Evolutionary conservation across 2,113 vertebrate species (phyloP).

Genomic region (Condylura cristata): DNA sequence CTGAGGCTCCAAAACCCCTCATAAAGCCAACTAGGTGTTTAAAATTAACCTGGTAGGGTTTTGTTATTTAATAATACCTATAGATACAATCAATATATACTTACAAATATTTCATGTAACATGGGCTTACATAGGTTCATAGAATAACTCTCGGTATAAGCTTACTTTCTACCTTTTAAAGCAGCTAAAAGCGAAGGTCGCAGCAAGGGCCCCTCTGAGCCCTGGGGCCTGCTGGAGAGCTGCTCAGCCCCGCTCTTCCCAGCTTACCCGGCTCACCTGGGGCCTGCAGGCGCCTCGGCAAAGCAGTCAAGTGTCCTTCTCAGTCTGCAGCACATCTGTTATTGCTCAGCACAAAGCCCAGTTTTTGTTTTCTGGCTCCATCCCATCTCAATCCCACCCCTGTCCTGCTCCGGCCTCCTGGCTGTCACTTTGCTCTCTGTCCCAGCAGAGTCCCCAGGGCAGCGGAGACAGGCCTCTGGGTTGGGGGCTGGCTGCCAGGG

Average conservation of each 20-base stretch:
- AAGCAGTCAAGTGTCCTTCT: background rate
- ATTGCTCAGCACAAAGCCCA: background rate
- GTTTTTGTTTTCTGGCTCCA: background rate
- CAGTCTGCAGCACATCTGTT: accelerated
- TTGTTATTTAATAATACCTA: background rate
- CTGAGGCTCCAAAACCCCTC: no score
- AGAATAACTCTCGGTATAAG: no score
- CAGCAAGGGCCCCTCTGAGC: background rate
- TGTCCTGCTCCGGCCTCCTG: accelerated
- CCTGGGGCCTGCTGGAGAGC: no score
- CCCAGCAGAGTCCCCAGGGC: background rate
- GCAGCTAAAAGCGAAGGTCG: background rate
- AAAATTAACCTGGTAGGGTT: no score
- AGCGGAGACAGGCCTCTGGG: background rate
- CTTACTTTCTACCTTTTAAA: background rate
- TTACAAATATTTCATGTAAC: background rate
- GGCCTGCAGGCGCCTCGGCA: no score
- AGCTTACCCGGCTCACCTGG: no score
- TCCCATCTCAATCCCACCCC: background rate
- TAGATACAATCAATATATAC: background rate
- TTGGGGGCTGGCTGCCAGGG: background rate
- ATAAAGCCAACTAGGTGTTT: no score
- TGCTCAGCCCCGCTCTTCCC: no score
- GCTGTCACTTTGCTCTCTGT: no score
- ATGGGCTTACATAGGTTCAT: background rate